phyloP scores from a whole-genome alignment of 2,888 invertebrate genomes.

The Aleiodes alternator region DNA sequence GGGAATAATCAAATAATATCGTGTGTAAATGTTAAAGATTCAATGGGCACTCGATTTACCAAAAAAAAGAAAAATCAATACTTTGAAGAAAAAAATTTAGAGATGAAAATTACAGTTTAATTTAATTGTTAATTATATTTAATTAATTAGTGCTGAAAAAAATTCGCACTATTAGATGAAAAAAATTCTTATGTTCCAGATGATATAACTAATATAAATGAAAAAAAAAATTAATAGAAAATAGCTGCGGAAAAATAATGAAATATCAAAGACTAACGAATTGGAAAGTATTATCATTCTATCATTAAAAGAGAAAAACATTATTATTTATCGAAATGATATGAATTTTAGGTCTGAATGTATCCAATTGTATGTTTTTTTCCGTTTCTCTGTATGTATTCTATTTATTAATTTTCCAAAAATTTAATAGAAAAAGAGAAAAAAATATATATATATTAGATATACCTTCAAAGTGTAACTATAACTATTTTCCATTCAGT shows the following conservation, averaged over 20 bases:
- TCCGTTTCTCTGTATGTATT: slow-evolving; percentile 1
- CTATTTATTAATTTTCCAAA: slow-evolving; percentile 19
- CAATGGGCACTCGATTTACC: too few species aligned
- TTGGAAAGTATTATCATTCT: slow-evolving; percentile 67
- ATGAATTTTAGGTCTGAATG: slow-evolving; percentile 21
- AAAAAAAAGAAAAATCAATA: too few species aligned
- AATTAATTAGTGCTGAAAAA: not conserved
- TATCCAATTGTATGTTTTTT: slow-evolving; percentile 7
- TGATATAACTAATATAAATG: slow-evolving; percentile 58
- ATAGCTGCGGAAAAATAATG: not conserved
- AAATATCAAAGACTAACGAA: slow-evolving; percentile 70
- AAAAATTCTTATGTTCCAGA: slow-evolving; percentile 55
- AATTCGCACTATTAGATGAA: not conserved
- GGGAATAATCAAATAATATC: too few species aligned
- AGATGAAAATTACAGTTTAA: too few species aligned
- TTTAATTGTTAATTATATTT: too few species aligned
- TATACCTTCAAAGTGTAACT: slow-evolving; percentile 3
- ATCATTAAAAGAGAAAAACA: slow-evolving; percentile 49
- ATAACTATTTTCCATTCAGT: slow-evolving; percentile 18
- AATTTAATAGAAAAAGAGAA: slow-evolving; percentile 10
- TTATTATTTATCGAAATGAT: slow-evolving; percentile 34
- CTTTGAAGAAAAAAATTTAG: too few species aligned
- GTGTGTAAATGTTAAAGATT: too few species aligned
- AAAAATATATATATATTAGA: slow-evolving; percentile 25
- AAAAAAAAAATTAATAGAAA: not conserved